These are phyloP conservation scores for Lutra lutra DNA, from an alignment of 2,797 vertebrate species.

Conservation along the genomic window DNA sequence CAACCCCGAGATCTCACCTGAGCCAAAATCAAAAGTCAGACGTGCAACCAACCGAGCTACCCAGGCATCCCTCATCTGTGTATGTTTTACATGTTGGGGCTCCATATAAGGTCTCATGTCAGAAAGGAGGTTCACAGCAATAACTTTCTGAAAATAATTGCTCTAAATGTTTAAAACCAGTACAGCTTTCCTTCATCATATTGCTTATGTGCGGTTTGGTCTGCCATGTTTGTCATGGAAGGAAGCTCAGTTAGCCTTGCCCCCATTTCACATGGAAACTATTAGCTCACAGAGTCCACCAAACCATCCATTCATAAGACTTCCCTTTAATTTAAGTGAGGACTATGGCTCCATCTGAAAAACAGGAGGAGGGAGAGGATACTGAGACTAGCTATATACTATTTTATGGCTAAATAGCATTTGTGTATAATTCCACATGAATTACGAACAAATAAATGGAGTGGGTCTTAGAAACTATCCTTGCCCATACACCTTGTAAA, in stretches of 20 bases:
- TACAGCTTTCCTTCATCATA: background rate
- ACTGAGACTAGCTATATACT: background rate
- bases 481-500: background rate
- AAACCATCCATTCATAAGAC: background rate
- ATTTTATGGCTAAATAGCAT: background rate
- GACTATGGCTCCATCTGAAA: background rate
- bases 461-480: background rate
- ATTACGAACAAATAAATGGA: background rate
- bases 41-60: background rate
- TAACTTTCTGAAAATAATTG: background rate
- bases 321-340: background rate
- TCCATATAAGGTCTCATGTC: background rate
- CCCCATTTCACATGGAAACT: background rate
- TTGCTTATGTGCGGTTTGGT: background rate
- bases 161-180: background rate
- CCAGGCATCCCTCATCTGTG: background rate
- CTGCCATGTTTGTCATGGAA: background rate
- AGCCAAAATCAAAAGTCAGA: background rate
- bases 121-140: background rate
- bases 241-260: accelerated
- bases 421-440: background rate
- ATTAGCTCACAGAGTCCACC: background rate
- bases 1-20: background rate
- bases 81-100: background rate
- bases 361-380: background rate